Base-by-base conservation (phyloP, 2,797 vertebrate species). In the Pitangus sulphuratus region DNA sequence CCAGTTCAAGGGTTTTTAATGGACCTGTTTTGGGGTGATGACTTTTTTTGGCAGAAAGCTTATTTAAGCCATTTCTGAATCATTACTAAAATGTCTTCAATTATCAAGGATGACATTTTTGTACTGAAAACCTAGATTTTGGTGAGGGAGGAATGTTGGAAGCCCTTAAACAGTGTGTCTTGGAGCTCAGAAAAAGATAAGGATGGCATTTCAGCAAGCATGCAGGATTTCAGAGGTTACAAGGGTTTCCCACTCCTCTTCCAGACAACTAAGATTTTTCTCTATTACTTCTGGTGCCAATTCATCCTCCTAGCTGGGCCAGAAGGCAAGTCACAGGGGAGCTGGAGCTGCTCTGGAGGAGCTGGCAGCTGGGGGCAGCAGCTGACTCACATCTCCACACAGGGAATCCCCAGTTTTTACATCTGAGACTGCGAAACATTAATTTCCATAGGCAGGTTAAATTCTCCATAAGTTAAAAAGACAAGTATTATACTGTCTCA, bases 381-480 rank as follows among this genome's bases (percentile, higher is more conserved):
- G 14, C 84, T 84, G 78, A 78, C 25, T 90, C 31, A 60, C 24
- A 60, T 48, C 71, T 70, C 78, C 48, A 53, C 45, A 4, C 64
- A 57, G 82, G 87, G 90, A 93, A 85, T 83, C 56, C 85, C 76
- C 61, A 81, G 61, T 42, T 45, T 76, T 86, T 60, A 21, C 21
- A 33, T 31, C 58, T 3, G 11, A 84, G n/a, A 26, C 22, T 35
- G 8, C 72, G 35, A 78, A 82, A 66, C 4, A 0, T 18, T 83
- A 45, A 85, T 76, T 83, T 93, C 57, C 51, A 54, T 56, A 54
- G 60, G 39, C 71, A 95, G 53, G 45, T 83, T 74, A 68, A 83
- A 48, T 47, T 56, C 75, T 26, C 51, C 44, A 0, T 19, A 57
- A 84, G 28, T 37, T 58, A 39, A 61, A 76, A 31, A 57, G 26